Evolutionary conservation across 2,113 vertebrate species (phyloP).

Genomic region (Dipodomys ordii): DNA sequence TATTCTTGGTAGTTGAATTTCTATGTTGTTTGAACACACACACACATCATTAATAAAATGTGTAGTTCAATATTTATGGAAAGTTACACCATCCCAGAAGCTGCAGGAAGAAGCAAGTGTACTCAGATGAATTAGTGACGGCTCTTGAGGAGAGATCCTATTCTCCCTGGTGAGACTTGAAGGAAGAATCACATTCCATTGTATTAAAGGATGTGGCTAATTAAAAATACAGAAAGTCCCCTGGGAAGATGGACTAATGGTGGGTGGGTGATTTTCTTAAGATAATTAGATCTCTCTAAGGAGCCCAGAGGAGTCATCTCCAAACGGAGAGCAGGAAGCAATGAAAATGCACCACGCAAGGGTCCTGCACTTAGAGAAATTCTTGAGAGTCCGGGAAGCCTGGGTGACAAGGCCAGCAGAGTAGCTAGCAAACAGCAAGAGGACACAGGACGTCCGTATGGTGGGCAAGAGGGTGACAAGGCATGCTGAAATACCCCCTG

Average conservation of each 20-base stretch:
- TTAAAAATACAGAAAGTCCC: background rate
- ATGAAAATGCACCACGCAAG: background rate
- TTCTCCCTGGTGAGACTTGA: background rate
- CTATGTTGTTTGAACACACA: background rate
- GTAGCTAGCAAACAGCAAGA: background rate
- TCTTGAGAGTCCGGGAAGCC: background rate
- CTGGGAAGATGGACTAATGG: background rate
- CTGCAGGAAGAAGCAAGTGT: background rate
- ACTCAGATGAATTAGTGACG: background rate
- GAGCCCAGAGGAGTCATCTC: background rate
- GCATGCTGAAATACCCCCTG: background rate
- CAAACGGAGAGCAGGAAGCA: background rate
- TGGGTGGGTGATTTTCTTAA: background rate
- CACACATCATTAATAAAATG: background rate
- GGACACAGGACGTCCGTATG: background rate
- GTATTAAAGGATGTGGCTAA: background rate
- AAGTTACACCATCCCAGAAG: background rate
- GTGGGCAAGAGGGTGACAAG: background rate
- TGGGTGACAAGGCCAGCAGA: fast-evolving
- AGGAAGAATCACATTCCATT: conserved; percentile 20
- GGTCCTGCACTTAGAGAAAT: background rate
- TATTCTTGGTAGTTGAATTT: background rate
- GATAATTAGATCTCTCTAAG: background rate
- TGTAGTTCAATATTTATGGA: background rate
- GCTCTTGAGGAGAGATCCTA: background rate